Evolutionary conservation across 2,797 vertebrate genomes (phyloP).

Genomic region (Pangasius macronema): DNA sequence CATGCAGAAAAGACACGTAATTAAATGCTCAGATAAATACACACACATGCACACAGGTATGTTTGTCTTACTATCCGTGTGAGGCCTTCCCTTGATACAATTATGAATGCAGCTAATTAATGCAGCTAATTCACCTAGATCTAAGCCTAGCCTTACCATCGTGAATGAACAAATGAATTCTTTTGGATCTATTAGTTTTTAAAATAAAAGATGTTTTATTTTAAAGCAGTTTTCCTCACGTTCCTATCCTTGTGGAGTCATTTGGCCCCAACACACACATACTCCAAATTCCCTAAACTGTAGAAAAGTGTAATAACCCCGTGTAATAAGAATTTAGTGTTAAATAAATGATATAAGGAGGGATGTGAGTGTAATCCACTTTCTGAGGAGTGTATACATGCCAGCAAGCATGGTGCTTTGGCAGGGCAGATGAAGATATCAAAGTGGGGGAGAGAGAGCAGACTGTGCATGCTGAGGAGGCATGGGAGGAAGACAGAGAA

Average conservation of each 20-base stretch:
- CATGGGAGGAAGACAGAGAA: constrained; percentile 47
- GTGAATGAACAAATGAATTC: neutral
- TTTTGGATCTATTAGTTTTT: neutral
- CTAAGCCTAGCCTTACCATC: neutral
- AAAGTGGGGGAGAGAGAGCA: constrained; percentile 65
- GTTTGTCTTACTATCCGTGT: neutral
- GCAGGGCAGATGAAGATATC: constrained; percentile 73
- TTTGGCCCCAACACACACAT: constrained; percentile 1
- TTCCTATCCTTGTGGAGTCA: neutral
- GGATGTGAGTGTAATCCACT: constrained; percentile 49
- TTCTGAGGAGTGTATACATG: constrained; percentile 45
- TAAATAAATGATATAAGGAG: constrained; percentile 50
- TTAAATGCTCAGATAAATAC: constrained; percentile 60
- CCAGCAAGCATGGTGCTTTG: constrained; percentile 56
- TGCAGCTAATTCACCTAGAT: neutral
- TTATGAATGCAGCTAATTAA: constrained; percentile 9
- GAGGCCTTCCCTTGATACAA: neutral
- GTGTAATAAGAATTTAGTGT: constrained; percentile 37
- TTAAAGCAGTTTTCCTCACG: too few relatives aligned
- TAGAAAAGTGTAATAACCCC: constrained; percentile 36
- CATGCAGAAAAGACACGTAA: constrained; percentile 41
- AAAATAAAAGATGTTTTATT: neutral
- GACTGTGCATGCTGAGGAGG: constrained; percentile 65
- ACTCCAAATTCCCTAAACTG: constrained; percentile 20
- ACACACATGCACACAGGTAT: constrained; percentile 3